Conservation (phyloP, 2,888 invertebrate species). For the Drosophila falleni region DNA sequence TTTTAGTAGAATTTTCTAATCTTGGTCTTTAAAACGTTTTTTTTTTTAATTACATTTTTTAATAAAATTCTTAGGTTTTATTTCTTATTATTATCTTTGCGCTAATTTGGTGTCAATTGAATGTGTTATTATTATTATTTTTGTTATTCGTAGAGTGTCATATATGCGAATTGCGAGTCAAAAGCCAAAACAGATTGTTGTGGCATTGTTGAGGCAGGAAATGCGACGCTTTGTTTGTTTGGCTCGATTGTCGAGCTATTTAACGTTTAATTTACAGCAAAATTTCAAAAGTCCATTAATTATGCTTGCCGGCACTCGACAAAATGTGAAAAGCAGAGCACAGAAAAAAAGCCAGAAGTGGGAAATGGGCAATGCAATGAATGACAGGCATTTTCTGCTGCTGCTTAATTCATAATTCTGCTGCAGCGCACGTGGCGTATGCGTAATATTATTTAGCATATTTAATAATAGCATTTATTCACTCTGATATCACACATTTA, state of each 20-base stretch:
- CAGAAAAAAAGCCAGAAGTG: slow-evolving; percentile 10
- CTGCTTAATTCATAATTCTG: slow-evolving; percentile 17
- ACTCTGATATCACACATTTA: not conserved
- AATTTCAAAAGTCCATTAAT: slow-evolving; percentile 48
- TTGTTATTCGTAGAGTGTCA: not conserved
- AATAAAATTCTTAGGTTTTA: too few species aligned
- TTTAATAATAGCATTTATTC: not conserved
- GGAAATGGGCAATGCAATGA: slow-evolving; percentile 21
- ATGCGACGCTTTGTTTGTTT: slow-evolving; percentile 34
- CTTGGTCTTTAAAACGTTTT: too few species aligned
- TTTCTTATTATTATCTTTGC: too few species aligned
- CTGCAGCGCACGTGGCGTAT: slow-evolving; percentile 40
- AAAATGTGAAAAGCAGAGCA: not conserved
- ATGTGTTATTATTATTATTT: slow-evolving; percentile 6
- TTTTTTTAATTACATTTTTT: too few species aligned
- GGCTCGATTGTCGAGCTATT: slow-evolving; percentile 30
- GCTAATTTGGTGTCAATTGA: slow-evolving; percentile 10
- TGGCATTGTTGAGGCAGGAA: slow-evolving; percentile 43
- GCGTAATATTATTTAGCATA: slow-evolving; percentile 7
- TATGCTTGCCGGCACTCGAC: slow-evolving; percentile 29
- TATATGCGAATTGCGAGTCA: slow-evolving; percentile 1
- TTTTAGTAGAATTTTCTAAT: too few species aligned
- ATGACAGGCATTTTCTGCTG: slow-evolving; percentile 25
- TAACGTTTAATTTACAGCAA: slow-evolving; percentile 46
- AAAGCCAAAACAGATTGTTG: slow-evolving; percentile 15